Conservation (phyloP, 2,797 vertebrate species). For the Sebastes aleutianus region DNA sequence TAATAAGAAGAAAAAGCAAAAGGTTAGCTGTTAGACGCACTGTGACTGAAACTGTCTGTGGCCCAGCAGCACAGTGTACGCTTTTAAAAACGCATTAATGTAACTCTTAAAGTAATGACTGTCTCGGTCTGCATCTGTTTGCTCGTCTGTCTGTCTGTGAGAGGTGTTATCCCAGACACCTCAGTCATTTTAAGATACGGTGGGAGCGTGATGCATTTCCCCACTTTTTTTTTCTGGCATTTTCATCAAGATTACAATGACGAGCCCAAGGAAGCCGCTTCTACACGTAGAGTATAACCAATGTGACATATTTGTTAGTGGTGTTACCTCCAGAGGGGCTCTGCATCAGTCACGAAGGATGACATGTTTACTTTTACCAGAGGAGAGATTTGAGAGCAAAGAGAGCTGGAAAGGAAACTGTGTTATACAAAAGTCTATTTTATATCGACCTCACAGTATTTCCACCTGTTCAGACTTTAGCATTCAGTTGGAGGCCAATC, state of each 20-base stretch:
- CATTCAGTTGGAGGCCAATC: background rate
- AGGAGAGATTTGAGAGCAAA: constrained; percentile 20
- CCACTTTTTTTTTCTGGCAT: constrained; percentile 3
- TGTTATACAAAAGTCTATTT: background rate
- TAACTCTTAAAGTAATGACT: background rate
- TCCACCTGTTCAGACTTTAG: background rate
- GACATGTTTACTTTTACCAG: constrained; percentile 42
- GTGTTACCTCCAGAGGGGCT: constrained; percentile 22
- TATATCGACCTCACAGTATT: background rate
- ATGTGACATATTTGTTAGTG: constrained; percentile 43
- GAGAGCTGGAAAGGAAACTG: background rate
- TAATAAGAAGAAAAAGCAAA: background rate
- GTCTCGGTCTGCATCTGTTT: background rate
- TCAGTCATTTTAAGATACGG: constrained; percentile 15
- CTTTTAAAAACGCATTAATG: background rate
- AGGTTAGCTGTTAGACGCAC: background rate
- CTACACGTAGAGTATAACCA: constrained; percentile 11
- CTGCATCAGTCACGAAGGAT: constrained; percentile 34
- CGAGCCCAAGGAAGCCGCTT: background rate
- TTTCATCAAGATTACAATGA: constrained; percentile 27
- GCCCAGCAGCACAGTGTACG: background rate
- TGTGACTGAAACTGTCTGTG: background rate
- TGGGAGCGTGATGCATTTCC: constrained; percentile 10
- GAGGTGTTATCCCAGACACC: background rate
- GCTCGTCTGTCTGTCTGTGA: background rate